These are phyloP conservation scores for Drosophila paramelanica DNA, from an alignment of 2,888 invertebrate species.

Conservation along the genomic window DNA sequence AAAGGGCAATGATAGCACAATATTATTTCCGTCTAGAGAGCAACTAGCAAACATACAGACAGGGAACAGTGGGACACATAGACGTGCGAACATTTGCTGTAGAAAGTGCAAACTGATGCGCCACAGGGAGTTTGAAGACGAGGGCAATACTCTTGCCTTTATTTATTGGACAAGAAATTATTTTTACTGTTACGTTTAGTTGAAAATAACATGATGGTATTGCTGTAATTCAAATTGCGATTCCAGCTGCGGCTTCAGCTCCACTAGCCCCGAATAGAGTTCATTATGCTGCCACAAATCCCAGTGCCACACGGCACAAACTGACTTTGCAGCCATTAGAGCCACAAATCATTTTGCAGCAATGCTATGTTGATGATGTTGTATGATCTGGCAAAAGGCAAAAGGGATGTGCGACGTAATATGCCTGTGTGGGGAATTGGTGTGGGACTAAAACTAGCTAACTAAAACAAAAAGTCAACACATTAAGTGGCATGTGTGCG, in stretches of 20 bases:
- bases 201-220: slow-evolving; percentile 52
- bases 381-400: too few relatives aligned
- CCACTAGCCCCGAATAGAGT: slow-evolving; percentile 42
- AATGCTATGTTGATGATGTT: slow-evolving; percentile 19
- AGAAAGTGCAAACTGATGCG: slow-evolving; percentile 38
- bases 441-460: slow-evolving; percentile 20
- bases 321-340: slow-evolving; percentile 58
- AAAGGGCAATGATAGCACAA: slow-evolving; percentile 61
- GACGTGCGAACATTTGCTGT: slow-evolving; percentile 15
- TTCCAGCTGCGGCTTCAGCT: slow-evolving; percentile 11
- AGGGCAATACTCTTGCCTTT: slow-evolving; percentile 63
- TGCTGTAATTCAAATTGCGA: slow-evolving; percentile 12
- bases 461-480: slow-evolving; percentile 45
- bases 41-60: slow-evolving; percentile 42
- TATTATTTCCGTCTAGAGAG: slow-evolving; percentile 73
- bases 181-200: slow-evolving; percentile 56
- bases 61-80: slow-evolving; percentile 12
- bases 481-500: slow-evolving; percentile 13
- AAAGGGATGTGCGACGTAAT: slow-evolving; percentile 62
- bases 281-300: slow-evolving; percentile 41
- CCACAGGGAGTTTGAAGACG: slow-evolving; percentile 18
- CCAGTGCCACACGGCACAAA: slow-evolving; percentile 37
- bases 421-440: slow-evolving; percentile 44
- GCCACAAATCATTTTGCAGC: slow-evolving; percentile 76
- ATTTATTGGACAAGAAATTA: slow-evolving; percentile 61